These are phyloP conservation scores for Pelecanoides urinatrix DNA, from an alignment of 2,113 vertebrate genomes.

Conservation along the genomic window DNA sequence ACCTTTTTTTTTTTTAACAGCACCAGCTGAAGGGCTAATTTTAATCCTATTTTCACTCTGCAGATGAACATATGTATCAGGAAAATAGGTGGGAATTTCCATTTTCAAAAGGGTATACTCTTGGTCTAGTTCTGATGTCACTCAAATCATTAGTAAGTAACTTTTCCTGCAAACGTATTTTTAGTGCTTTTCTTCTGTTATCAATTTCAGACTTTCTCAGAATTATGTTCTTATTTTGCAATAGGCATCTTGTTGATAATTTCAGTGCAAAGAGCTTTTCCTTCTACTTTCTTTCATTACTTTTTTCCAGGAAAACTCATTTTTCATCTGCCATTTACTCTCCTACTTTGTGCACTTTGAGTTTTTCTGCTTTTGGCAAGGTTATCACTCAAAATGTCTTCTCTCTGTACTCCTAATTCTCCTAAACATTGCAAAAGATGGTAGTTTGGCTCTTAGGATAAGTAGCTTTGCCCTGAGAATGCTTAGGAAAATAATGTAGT, in stretches of 20 bases:
- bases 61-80: neutral
- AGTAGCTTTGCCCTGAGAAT: constrained; percentile 4
- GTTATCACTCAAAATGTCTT: neutral
- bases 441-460: constrained; percentile 11
- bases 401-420: constrained; percentile 34
- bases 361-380: constrained; percentile 24
- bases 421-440: neutral
- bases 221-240: constrained; percentile 2
- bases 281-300: neutral
- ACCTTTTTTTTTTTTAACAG: too few relatives aligned
- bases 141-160: neutral
- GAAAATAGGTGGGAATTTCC: neutral
- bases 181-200: neutral
- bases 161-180: neutral
- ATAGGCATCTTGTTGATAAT: neutral
- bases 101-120: neutral
- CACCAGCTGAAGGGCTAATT: too few relatives aligned
- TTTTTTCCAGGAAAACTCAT: neutral
- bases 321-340: constrained; percentile 16
- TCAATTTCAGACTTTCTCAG: neutral
- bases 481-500: neutral
- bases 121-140: neutral
- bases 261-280: neutral
- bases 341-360: neutral
- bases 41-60: neutral